Percentiles rank a stretch among this genome's conserved stretches.
These are phyloP conservation scores for Epicauta chinensis DNA, from an alignment of 1,140 invertebrate species.

Conservation along the genomic window DNA sequence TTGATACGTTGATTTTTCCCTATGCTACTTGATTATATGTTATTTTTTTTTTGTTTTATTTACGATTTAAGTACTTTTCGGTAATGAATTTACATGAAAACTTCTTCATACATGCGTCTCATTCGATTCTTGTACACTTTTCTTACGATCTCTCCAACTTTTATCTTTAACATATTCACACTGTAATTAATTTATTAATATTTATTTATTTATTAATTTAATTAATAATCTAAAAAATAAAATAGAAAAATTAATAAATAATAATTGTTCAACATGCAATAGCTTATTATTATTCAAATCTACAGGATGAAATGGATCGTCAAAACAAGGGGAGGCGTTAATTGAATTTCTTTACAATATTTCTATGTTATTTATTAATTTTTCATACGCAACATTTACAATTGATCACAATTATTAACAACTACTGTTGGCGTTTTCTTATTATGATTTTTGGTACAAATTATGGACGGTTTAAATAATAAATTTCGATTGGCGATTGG, in stretches of 20 bases:
- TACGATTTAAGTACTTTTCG: too few relatives aligned
- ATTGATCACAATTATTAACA: too few relatives aligned
- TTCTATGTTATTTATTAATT: too few relatives aligned
- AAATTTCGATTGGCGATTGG: too few relatives aligned
- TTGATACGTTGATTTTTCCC: too few relatives aligned
- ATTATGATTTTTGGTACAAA: too few relatives aligned
- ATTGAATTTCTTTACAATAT: background rate
- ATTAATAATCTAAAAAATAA: background rate
- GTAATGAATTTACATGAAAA: too few relatives aligned
- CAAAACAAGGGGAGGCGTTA: background rate
- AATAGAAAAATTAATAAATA: background rate
- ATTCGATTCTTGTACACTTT: slow-evolving; percentile 13
- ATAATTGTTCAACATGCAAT: background rate
- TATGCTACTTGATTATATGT: too few relatives aligned
- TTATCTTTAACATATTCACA: slow-evolving; percentile 16
- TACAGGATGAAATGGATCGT: background rate
- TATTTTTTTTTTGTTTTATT: too few relatives aligned
- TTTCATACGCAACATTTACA: too few relatives aligned
- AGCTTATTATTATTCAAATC: slow-evolving; percentile 3
- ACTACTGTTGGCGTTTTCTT: too few relatives aligned
- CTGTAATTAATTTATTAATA: slow-evolving; percentile 11
- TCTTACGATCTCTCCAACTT: slow-evolving; percentile 12
- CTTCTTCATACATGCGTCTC: slow-evolving; percentile 16
- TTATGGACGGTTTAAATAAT: too few relatives aligned
- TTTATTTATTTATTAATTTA: slow-evolving; percentile 9